These are phyloP conservation scores for Synanthedon tipuliformis DNA, from an alignment of 2,888 invertebrate species.

Conservation along the genomic window DNA sequence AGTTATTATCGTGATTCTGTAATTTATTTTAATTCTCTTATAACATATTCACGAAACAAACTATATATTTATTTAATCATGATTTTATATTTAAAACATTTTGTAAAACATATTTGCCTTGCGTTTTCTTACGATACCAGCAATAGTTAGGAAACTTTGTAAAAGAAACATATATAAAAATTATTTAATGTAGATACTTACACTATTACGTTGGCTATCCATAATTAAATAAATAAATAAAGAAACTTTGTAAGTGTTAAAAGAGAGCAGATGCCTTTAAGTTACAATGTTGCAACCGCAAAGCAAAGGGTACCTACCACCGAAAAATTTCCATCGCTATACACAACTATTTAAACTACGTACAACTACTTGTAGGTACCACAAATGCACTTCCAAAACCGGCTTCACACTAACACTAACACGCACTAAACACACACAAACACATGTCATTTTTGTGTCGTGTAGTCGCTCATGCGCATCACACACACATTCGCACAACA, in stretches of 20 bases:
- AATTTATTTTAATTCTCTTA: too few species aligned
- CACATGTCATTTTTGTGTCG: not conserved
- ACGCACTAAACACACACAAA: conserved; percentile 2
- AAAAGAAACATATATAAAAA: too few species aligned
- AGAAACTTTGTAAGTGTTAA: not conserved
- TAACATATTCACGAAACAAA: too few species aligned
- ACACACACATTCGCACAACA: conserved; percentile 10
- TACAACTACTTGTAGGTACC: conserved; percentile 31
- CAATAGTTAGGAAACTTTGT: too few species aligned
- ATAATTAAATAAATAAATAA: too few species aligned
- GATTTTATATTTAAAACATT: too few species aligned
- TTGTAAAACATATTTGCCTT: too few species aligned
- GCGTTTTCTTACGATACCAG: too few species aligned
- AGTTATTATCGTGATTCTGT: too few species aligned
- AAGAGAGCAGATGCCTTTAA: not conserved
- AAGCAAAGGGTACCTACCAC: conserved; percentile 1
- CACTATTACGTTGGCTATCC: too few species aligned
- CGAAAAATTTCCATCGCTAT: conserved; percentile 21
- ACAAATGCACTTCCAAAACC: conserved; percentile 51
- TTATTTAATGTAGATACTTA: too few species aligned
- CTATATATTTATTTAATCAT: too few species aligned
- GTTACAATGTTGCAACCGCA: not conserved
- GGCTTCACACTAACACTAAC: conserved; percentile 26
- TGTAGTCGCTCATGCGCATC: conserved; percentile 19
- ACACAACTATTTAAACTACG: conserved; percentile 33